Percentiles rank a stretch among this genome's conserved stretches.
Evolutionary conservation across 92 coral and sea anemone genomes (phyloP).

Genomic region (Galaxea fascicularis): DNA sequence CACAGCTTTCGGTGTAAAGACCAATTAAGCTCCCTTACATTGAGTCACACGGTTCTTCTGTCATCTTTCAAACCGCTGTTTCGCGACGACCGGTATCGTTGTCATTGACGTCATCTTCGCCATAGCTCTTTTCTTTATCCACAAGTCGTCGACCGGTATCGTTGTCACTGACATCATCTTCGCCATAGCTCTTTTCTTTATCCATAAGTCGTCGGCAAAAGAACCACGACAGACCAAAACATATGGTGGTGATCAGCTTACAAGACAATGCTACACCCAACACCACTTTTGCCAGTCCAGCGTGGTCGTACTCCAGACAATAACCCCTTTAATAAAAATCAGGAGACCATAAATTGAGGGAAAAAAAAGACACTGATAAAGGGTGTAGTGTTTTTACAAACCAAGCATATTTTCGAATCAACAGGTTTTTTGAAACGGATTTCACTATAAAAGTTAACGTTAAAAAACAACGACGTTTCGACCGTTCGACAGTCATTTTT

Average conservation of each 20-base stretch:
- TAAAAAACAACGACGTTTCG: too few species aligned
- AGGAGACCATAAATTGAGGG: neutral
- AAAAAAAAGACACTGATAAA: neutral
- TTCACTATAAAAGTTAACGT: too few species aligned
- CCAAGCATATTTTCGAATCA: too few species aligned
- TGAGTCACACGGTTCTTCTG: too few species aligned
- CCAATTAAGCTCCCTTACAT: too few species aligned
- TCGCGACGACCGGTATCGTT: neutral
- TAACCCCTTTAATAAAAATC: neutral
- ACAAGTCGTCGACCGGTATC: neutral
- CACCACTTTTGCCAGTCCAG: conserved; percentile 19
- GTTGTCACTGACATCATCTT: neutral
- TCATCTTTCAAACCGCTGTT: too few species aligned
- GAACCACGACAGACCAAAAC: conserved; percentile 23
- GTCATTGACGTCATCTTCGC: neutral
- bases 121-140: neutral
- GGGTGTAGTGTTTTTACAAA: too few species aligned
- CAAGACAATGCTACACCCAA: neutral
- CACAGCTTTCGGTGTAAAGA: too few species aligned
- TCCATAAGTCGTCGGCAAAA: conserved; percentile 1
- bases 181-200: neutral
- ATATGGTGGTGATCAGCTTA: neutral
- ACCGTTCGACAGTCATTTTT: too few species aligned
- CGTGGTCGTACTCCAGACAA: conserved; percentile 41
- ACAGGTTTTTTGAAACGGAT: too few species aligned